Evolutionary conservation across 2,797 vertebrate species (phyloP), one percentile per base, ranked within the genome.

Genomic region (Dicrostonyx torquatus): DNA sequence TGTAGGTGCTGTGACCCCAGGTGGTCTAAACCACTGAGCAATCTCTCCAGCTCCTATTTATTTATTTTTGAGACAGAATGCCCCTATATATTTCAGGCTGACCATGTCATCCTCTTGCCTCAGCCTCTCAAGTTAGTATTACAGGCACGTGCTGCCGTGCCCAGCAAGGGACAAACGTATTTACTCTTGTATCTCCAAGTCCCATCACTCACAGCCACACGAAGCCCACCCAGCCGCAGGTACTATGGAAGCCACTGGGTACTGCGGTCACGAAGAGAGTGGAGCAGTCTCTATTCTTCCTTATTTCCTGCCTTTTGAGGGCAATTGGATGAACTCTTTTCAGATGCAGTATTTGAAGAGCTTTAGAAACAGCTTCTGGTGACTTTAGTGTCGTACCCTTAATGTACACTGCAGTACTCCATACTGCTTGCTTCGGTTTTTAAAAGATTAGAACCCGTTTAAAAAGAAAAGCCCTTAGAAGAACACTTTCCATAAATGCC

Each of bases 361-460:
- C 90, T 94, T 95, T 89, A 86, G 89, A 77, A 93, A 80, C 48
- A 84, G 53, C 34, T 89, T 60, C 91, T 40, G 77, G 92, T 83
- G 82, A 89, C 88, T 93, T 96, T 72, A 50, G 77, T 91, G 94
- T 88, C 13, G 55, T 66, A 22, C 29, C 72, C 62, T 85, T 85
- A 68, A 60, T 68, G 43, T 40, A 73, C 29, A 48, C 45, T 82
- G 53, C 40, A n/a, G 10, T 20, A 15, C 50, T 60, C 22, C 18
- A 48, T 11, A 43, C 43, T 12, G 29, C 34, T 66, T 6, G 70
- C 43, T 89, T 94, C 6, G 1, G 43, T 17, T 94, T 94, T 93
- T 70, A 75, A 96, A 87, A 90, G 91, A 60, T 15, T 4, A 10
- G 75, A 93, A 88, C 68, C 89, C 58, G 50, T 90, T 95, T 34